Evolutionary conservation across 1,140 invertebrate species (phyloP), one percentile per base, ranked within the genome.

Genomic region (Fopius arisanus): DNA sequence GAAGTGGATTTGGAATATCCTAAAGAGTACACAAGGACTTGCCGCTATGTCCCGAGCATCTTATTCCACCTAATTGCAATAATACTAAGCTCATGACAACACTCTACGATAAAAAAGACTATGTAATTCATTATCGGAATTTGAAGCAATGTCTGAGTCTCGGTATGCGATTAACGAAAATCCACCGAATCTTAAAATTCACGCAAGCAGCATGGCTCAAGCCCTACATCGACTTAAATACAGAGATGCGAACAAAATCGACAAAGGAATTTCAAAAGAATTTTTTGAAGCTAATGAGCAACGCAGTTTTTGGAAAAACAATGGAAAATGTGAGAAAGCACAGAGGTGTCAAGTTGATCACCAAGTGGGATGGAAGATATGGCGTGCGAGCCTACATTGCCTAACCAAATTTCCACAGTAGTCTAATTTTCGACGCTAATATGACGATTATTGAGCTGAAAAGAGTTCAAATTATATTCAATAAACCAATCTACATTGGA

Each of bases 251-350:
- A 75, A 28, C 78, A 76, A 33, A 79, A 74, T 75, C 80, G 12
- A 83, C 63, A 66, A 86, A 84, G 76, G 78, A 84, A 6, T 90
- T 89, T 83, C 88, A 90, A 80, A 88, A 88, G 79, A 83, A 88
- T 79, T 88, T 90, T 77, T 90, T 79, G 73, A 90, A 90, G 80
- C 71, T 89, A 72, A 82, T 89, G 75, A 88, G 88, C 76, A 89
- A 89, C 79, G 77, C 83, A 5, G 77, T 88, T 7, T 90, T 85
- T 80, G 88, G 87, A 3, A 89, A 88, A 83, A 86, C 84, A 1
- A 88, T 88, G 80, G 88, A 89, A 80, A 89, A 89, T 80, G 78
- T 87, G 10, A 79, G 82, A 71, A 88, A 89, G 69, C 77, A 82
- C 77, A 79, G 80, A 26, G 78, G 88, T 78, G 79, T 89, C 1